phyloP scores from a whole-genome alignment of 2,888 invertebrate species.

The Mythimna pallens region DNA sequence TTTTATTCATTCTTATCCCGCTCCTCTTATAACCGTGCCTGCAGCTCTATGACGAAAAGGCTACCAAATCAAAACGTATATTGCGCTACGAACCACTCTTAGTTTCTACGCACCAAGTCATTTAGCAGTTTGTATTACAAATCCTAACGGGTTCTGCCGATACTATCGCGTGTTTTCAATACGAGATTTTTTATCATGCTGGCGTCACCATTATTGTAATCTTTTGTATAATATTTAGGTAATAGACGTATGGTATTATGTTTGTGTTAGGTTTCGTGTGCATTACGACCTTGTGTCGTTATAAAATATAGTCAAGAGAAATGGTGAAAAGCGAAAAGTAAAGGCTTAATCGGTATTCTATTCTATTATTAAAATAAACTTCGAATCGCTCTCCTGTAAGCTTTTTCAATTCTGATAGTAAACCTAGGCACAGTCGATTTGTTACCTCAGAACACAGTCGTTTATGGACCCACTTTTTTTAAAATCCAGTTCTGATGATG shows the following conservation, averaged over 20 bases:
- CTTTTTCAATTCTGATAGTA: too few relatives aligned
- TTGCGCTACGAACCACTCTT: slow-evolving; percentile 25
- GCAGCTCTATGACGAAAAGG: slow-evolving; percentile 1
- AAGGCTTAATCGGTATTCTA: not conserved
- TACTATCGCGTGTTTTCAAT: slow-evolving; percentile 39
- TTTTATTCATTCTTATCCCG: not conserved
- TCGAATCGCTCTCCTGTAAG: too few relatives aligned
- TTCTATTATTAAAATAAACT: too few relatives aligned
- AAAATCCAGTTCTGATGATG: too few relatives aligned
- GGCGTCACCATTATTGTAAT: slow-evolving; percentile 51
- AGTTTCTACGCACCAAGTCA: slow-evolving; percentile 32
- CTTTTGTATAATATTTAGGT: slow-evolving; percentile 41
- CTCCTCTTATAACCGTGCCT: slow-evolving; percentile 13
- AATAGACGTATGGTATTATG: slow-evolving; percentile 21
- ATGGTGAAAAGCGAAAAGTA: not conserved
- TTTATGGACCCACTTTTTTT: too few relatives aligned
- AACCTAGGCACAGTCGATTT: too few relatives aligned
- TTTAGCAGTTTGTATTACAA: slow-evolving; percentile 31
- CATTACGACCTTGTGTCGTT: slow-evolving; percentile 26
- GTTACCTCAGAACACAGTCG: too few relatives aligned
- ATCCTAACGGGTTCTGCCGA: slow-evolving; percentile 44
- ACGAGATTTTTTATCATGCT: slow-evolving; percentile 34
- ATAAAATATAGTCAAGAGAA: slow-evolving; percentile 14
- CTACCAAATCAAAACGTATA: slow-evolving; percentile 25
- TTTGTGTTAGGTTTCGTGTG: slow-evolving; percentile 9